Evolutionary conservation across 2,888 invertebrate genomes (phyloP).

Genomic region (Pristionchus exspectatus): DNA sequence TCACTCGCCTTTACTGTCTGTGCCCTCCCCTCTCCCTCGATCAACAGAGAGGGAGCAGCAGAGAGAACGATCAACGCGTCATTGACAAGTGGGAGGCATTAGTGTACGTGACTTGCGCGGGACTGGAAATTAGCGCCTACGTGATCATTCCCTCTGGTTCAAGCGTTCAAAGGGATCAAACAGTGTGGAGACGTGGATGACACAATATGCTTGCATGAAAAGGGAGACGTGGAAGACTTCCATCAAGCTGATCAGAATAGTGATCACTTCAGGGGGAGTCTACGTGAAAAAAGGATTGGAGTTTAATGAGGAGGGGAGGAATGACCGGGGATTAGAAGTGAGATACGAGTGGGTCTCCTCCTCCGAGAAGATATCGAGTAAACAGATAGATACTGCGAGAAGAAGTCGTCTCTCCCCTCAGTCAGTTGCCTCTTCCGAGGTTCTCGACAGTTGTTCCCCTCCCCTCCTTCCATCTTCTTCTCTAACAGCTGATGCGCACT

Average conservation of each 20-base stretch:
- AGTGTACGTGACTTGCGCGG: neutral
- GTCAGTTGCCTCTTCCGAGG: slow-evolving; percentile 38
- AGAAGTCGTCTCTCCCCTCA: neutral
- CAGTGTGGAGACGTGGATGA: neutral
- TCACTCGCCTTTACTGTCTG: slow-evolving; percentile 3
- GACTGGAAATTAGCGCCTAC: neutral
- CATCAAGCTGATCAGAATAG: neutral
- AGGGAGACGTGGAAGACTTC: neutral
- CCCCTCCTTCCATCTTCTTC: neutral
- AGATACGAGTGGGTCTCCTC: slow-evolving; percentile 8
- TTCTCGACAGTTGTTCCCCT: slow-evolving; percentile 18
- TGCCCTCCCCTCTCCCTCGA: neutral
- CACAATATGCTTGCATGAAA: neutral
- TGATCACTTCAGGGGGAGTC: neutral
- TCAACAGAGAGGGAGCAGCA: slow-evolving; percentile 3
- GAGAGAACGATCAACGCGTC: slow-evolving; percentile 34
- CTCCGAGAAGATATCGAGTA: slow-evolving; percentile 1
- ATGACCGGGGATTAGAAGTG: slow-evolving; percentile 6
- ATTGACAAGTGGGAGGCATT: neutral
- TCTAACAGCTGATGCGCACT: slow-evolving; percentile 38
- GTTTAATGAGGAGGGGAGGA: neutral
- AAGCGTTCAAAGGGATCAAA: neutral
- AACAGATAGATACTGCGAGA: slow-evolving; percentile 50
- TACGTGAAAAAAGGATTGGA: too few species aligned
- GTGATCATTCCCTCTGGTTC: neutral